These are phyloP conservation scores for Apamea crenata DNA, from an alignment of 2,888 invertebrate species.

Conservation along the genomic window DNA sequence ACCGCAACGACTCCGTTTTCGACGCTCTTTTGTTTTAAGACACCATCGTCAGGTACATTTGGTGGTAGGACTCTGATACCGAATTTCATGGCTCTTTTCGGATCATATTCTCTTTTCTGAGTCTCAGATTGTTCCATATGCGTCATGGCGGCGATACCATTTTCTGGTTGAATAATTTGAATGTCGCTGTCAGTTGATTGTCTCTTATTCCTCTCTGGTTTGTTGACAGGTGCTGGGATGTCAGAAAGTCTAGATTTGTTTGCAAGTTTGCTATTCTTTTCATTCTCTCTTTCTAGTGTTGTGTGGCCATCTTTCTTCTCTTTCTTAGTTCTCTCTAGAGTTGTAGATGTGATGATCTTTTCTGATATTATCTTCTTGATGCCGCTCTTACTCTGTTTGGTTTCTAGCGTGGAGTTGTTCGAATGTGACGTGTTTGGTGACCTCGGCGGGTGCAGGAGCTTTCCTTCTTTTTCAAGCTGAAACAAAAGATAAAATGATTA, in stretches of 20 bases:
- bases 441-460: constrained; percentile 84
- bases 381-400: constrained; percentile 85
- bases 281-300: constrained; percentile 88
- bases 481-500: constrained; percentile 66
- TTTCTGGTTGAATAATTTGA: constrained; percentile 85
- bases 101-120: constrained; percentile 90
- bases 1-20: constrained; percentile 83
- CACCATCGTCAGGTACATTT: constrained; percentile 89
- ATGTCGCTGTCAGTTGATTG: constrained; percentile 83
- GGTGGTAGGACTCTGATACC: constrained; percentile 92
- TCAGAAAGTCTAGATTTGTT: constrained; percentile 84
- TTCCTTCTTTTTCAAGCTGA: constrained; percentile 89
- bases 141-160: constrained; percentile 74
- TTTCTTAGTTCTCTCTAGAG: constrained; percentile 87
- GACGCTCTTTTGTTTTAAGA: constrained; percentile 84
- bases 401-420: constrained; percentile 88
- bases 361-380: constrained; percentile 89
- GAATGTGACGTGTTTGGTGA: constrained; percentile 87
- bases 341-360: constrained; percentile 86
- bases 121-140: constrained; percentile 87
- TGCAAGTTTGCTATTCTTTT: constrained; percentile 86
- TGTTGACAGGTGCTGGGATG: constrained; percentile 76
- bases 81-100: constrained; percentile 91
- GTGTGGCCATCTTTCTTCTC: constrained; percentile 84
- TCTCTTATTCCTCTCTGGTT: constrained; percentile 85